These are phyloP conservation scores for Calonectris borealis DNA, from an alignment of 2,113 vertebrate genomes.

Conservation along the genomic window DNA sequence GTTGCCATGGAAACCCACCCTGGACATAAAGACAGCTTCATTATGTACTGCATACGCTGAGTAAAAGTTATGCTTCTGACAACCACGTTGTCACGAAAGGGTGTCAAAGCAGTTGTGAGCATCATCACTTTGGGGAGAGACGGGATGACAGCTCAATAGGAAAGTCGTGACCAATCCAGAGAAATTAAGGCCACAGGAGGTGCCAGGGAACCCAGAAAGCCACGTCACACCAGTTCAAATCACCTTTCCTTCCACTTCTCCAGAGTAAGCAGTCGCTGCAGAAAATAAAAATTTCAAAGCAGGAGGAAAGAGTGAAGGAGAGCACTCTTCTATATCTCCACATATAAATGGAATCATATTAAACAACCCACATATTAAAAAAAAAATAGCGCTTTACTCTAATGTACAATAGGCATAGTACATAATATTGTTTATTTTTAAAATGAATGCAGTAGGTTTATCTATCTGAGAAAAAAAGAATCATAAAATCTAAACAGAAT, in stretches of 20 bases:
- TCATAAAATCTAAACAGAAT: slow-evolving; percentile 10
- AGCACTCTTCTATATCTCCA: background rate
- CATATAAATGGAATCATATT: background rate
- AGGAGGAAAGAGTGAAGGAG: background rate
- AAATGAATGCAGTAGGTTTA: background rate
- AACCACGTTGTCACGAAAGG: accelerated
- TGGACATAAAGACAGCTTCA: slow-evolving; percentile 4
- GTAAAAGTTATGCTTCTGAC: background rate
- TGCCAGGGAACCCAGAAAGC: background rate
- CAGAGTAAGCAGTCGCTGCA: background rate
- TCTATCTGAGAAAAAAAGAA: background rate
- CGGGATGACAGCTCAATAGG: background rate
- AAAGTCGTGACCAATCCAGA: background rate
- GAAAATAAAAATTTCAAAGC: background rate
- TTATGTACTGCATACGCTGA: background rate
- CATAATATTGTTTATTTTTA: background rate
- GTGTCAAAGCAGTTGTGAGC: background rate
- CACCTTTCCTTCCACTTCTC: background rate
- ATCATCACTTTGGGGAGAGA: background rate
- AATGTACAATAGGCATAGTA: background rate
- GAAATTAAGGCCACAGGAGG: slow-evolving; percentile 7
- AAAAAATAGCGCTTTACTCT: background rate
- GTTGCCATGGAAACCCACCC: slow-evolving; percentile 37
- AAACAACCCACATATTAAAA: background rate
- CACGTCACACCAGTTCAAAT: background rate